Base-by-base conservation (phyloP, 2,797 vertebrate species). In the Nyctibius grandis region DNA sequence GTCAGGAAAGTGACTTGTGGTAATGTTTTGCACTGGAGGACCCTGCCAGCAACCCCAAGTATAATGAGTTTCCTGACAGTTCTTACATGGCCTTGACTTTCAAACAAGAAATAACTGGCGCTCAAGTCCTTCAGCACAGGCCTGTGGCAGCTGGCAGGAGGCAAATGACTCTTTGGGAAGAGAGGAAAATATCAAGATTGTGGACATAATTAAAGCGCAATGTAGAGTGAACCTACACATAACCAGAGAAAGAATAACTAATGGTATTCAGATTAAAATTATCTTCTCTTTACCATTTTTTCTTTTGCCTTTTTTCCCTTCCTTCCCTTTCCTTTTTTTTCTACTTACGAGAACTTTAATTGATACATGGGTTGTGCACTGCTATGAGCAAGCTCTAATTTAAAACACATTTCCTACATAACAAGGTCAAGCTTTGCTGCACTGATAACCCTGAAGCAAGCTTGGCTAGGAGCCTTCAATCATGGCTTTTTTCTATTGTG, bases 1-100 rank as follows among this genome's bases (percentile, higher is more conserved):
- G 54, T 93, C 44, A 88, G 89, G 65, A 96, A 95, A 94, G 28
- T 74, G 68, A 89, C 67, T 81, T 82, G 31, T 93, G 79, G 77
- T 94, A 94, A 93, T 70, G 25, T 78, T 92, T 93, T 74, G 51
- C 72, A 51, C 51, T 73, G 72, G 44, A 93, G 61, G 80, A 88
- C 93, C 60, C 85, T 89, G 56, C 33, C 72, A 93, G 61, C 6
- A 6, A 94, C 51, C 54, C 16, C 5, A 5, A 76, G 6, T 73
- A 54, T 92, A 96, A 80, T 26, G 77, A 94, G 20, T 45, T 94
- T 94, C 59, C 60, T 65, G 50, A 87, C 20, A 11, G 63, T 53
- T 94, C 65, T 82, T 64, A 50, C n/a, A 28, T 5, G 9, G 85
- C 73, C 72, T 95, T 93, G 60, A 96, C 38, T 75, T 94, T 91